phyloP scores from a whole-genome alignment of 2,888 invertebrate genomes.

The Ellobium chinense region DNA sequence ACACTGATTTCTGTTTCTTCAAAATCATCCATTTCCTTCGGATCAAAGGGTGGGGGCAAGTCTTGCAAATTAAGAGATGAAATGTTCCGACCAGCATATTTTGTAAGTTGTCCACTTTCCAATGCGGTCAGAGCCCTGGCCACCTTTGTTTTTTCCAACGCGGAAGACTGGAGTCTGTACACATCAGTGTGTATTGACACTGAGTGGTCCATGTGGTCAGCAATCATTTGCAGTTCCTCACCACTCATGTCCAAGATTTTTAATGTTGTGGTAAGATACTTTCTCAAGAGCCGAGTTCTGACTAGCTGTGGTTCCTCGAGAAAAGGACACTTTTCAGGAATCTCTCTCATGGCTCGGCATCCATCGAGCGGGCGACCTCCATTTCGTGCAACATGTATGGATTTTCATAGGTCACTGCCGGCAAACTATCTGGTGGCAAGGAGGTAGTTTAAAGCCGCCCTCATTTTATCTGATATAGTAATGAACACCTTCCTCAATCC shows the following conservation, averaged over 20 bases:
- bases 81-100: conserved; percentile 45
- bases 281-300: conserved; percentile 40
- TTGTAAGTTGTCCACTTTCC: conserved; percentile 47
- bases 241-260: conserved; percentile 50
- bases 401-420: too few species aligned
- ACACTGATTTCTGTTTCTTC: too few species aligned
- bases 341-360: conserved; percentile 16
- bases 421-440: too few species aligned
- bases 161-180: conserved; percentile 50
- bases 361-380: not conserved
- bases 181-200: conserved; percentile 52
- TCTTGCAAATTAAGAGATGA: conserved; percentile 40
- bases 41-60: too few species aligned
- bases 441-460: too few species aligned
- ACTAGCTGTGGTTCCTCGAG: conserved; percentile 36
- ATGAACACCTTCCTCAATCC: too few species aligned
- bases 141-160: conserved; percentile 52
- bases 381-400: not conserved
- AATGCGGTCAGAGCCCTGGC: conserved; percentile 50
- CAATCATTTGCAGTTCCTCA: conserved; percentile 52
- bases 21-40: too few species aligned
- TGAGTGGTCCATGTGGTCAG: conserved; percentile 56
- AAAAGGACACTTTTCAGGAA: conserved; percentile 29
- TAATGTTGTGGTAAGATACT: conserved; percentile 48
- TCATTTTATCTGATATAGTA: too few species aligned